Base-by-base conservation (phyloP, 2,113 vertebrate species). In the Petromus typicus region DNA sequence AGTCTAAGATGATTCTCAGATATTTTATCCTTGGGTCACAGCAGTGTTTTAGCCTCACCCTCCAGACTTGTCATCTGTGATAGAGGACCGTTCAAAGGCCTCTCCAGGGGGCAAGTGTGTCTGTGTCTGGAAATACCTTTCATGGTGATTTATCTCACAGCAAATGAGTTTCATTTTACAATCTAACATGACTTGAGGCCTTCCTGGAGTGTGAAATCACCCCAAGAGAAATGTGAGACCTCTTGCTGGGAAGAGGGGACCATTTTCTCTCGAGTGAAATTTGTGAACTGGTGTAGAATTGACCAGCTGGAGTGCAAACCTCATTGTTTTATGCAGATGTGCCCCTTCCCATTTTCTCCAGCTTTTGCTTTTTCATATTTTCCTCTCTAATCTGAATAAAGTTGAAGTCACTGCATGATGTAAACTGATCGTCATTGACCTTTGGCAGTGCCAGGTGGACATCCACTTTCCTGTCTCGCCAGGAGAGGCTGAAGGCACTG, bases 101-200 rank as follows among this genome's bases (percentile, higher is more conserved):
- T 95, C 71, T n/a, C 66, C 34, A 40, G 69, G 90, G 73, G 64
- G 67, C 81, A 79, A 7, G n/a, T 92, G 32, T 94, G 81, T 89
- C 95, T 92, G 32, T 94, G 81, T 89, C 95, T 83, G 43, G 61
- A 92, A 90, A 92, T 85, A 86, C 94, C 66, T 95, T 94, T 94
- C 79, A 86, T 86, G 67, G 79, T 92, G 86, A 95, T 95, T 96
- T 94, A 95, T 86, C 86, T 96, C 56, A 80, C 9, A 89, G 63
- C 45, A 90, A 95, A 80, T 23, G 37, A 88, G 95, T 95, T 95
- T 95, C 32, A 43, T 91, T 85, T 88, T 34, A 82, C 75, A 90
- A 95, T 71, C 69, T 63, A 95, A 61, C 67, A 63, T 95, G 88
- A 88, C 40, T 43, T 82, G 84, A 86, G 43, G 45, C 75, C 67